Evolutionary conservation across 1,140 invertebrate genomes (phyloP), one percentile per base, ranked within the genome.

Genomic region (Leptinotarsa undecemlineata): DNA sequence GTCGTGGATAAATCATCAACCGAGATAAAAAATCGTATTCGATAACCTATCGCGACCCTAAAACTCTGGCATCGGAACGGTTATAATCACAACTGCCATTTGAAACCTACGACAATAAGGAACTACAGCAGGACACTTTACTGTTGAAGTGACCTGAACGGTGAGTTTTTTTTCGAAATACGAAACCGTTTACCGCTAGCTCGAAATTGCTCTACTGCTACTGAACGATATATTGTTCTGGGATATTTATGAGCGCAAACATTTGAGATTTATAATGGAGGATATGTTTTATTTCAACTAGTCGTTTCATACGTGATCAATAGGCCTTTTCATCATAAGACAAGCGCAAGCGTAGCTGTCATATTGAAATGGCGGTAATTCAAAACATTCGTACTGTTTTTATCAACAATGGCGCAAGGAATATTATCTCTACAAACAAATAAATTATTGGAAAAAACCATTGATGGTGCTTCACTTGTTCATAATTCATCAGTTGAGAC

Each of bases 161-260:
- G 23, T 57, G 51, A 15, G 17, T 57, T 21, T 48, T 69, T 69
- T 69, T 69, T 47, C 48, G 42, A 69, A 69, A 69, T 69, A 48
- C 19, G 68, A 69, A 48, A 48, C 68, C 68, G 4, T 69, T n/a
- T 69, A 69, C 68, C 26, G 68, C 47, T 69, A 69, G 33, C 47
- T 51, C 20, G 68, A 48, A 69, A 48, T 69, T 69, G 47, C 48
- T 48, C 20, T 48, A 14, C 68, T 51, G 68, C 68, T 51, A 69
- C 68, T 69, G 68, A 69, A 69, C 68, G 68, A 69, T 47, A 48
- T 69, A 69, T 69, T 69, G 68, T 69, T 69, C 13, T 4, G 51
- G 51, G 3, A 15, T 57, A 57, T 57, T 57, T 57, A 57, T 57
- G 51, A 19, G 17, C 15, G 51, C 51, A 57, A 57, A 57, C 51